Evolutionary conservation across 2,113 vertebrate species (phyloP).

Genomic region (Malurus alboscapulatus): DNA sequence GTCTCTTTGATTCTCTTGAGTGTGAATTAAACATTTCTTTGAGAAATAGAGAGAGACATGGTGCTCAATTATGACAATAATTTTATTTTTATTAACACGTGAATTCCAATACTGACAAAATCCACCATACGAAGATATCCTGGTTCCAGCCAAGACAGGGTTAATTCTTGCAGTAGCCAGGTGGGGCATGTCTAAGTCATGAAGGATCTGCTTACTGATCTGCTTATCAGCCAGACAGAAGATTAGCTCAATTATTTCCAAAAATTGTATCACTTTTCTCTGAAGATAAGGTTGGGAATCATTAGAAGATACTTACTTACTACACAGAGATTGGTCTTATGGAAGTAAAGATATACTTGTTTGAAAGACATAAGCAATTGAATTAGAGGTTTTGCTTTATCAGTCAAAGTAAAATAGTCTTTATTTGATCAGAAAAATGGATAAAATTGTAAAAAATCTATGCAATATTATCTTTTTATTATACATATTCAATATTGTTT

Average conservation of each 20-base stretch:
- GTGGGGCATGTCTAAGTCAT: background rate
- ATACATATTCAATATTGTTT: background rate
- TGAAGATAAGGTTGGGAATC: background rate
- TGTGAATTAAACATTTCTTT: background rate
- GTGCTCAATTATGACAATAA: background rate
- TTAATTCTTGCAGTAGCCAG: background rate
- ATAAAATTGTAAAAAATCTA: background rate
- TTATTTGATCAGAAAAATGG: background rate
- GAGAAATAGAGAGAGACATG: background rate
- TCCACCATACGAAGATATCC: rapidly evolving
- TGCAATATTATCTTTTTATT: background rate
- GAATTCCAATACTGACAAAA: background rate
- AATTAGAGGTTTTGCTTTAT: background rate
- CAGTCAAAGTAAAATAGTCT: background rate
- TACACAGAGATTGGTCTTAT: background rate
- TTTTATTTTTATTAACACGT: background rate
- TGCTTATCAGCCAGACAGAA: background rate
- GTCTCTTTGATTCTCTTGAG: background rate
- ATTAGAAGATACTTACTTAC: background rate
- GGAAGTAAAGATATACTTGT: background rate
- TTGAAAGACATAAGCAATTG: background rate
- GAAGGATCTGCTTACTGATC: background rate
- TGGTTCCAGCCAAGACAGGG: background rate
- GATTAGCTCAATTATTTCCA: background rate
- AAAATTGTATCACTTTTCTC: background rate